These are phyloP conservation scores for Paramuricea clavata DNA, from an alignment of 92 coral and sea anemone species.

Conservation along the genomic window DNA sequence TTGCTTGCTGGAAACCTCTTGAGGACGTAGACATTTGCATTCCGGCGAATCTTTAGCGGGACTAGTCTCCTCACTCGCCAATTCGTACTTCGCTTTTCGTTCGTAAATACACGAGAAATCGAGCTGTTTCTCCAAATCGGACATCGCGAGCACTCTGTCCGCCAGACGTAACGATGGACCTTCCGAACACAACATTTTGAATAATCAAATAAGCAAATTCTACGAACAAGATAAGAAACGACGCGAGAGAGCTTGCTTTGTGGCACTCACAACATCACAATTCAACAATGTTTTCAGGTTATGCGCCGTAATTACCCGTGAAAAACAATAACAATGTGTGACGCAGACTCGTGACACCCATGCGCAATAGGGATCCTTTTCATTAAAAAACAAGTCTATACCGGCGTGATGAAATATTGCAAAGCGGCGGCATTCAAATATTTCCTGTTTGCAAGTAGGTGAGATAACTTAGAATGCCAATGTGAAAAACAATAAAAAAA, in stretches of 20 bases:
- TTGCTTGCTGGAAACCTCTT: not conserved
- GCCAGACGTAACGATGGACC: constrained; percentile 18
- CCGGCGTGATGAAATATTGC: not conserved
- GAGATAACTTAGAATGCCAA: not conserved
- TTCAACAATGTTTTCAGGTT: not conserved
- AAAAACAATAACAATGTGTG: constrained; percentile 14
- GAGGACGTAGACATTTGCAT: not conserved
- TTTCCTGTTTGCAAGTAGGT: not conserved
- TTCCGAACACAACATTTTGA: constrained; percentile 28
- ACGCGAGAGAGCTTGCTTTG: not conserved
- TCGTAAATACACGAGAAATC: constrained; percentile 43
- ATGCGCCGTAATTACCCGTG: constrained; percentile 1
- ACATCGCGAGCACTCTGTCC: constrained; percentile 22
- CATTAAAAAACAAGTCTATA: not conserved
- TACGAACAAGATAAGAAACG: not conserved
- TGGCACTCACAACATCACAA: not conserved
- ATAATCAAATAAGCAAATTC: not conserved
- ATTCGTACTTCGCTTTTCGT: constrained; percentile 22
- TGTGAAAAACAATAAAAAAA: not conserved
- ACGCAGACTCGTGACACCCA: not conserved
- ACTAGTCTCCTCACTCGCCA: not conserved
- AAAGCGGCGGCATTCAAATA: not conserved
- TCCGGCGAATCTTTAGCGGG: not conserved
- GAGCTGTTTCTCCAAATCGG: constrained; percentile 37
- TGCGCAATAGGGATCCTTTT: not conserved